Base-by-base conservation (phyloP, 1,140 invertebrate genomes). In the Rhyacophila brunnea region DNA sequence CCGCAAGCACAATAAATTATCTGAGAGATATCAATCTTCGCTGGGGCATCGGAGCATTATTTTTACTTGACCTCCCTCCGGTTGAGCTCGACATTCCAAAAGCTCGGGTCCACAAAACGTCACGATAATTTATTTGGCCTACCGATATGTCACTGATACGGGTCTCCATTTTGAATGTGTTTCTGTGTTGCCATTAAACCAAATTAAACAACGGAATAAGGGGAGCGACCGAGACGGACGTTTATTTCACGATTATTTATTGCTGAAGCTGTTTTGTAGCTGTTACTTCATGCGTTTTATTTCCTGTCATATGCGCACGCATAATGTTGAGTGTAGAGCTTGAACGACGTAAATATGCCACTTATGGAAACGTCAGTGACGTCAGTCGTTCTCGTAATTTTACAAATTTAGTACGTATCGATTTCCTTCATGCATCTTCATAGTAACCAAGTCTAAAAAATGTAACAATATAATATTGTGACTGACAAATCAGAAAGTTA, bases 111-210 rank as follows among this genome's bases (percentile, higher is more conserved):
- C 51, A 60, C 38, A 55, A 47, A 28, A 35, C 38, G 43, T n/a
- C 18, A n/a, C 18, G 18, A 60, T 53, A 52, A 60, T 60, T 60
- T 60, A 60, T 60, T 55, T 60, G 28, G 23, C 34, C 49, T 60
- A 53, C 43, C 58, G 50, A 60, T 60, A 54, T 43, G 51, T 53
- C 58, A 48, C 58, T 42, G 58, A 60, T 60, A 60, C 58, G 58
- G 58, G 50, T 34, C 15, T 32, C 15, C 50, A 48, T 40, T 14
- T 14, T 11, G 43, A 15, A 15, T 15, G 18, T 17, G 43, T 17
- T 38, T 13, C 18, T 15, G 13, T 35, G 43, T 46, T 55, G 38
- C 23, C 38, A 60, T 60, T 54, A 28, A 60, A 54, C 54, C 58
- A 60, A 60, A 60, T 60, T 60, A 60, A 60, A 32, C 36, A 43